Percentiles rank a stretch among this genome's conserved stretches.
These are phyloP conservation scores for Drosophila atripex DNA, from an alignment of 2,888 invertebrate species.

Conservation along the genomic window DNA sequence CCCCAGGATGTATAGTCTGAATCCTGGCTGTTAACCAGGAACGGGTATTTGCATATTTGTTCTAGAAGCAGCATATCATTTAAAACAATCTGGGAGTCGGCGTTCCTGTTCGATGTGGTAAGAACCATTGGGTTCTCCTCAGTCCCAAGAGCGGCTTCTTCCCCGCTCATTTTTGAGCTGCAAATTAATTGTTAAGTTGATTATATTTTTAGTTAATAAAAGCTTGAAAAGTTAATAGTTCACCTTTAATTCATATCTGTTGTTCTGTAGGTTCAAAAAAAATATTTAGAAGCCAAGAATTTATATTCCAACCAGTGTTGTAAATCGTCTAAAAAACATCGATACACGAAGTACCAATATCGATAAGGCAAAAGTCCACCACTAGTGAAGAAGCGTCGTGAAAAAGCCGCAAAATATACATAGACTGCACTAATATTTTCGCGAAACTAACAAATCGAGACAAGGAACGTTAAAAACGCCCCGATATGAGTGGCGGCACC, in stretches of 20 bases:
- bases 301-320: not conserved
- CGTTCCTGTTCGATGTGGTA: constrained; percentile 48
- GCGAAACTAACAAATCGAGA: constrained; percentile 11
- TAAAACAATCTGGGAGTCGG: constrained; percentile 38
- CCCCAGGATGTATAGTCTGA: constrained; percentile 59
- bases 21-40: constrained; percentile 38
- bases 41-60: constrained; percentile 51
- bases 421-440: constrained; percentile 36
- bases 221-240: too few relatives aligned
- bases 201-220: too few relatives aligned
- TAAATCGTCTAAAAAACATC: not conserved
- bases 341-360: not conserved
- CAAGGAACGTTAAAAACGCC: constrained; percentile 14
- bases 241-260: too few relatives aligned
- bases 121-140: constrained; percentile 41
- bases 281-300: not conserved
- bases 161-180: constrained; percentile 15
- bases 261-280: not conserved
- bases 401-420: constrained; percentile 60
- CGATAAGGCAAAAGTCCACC: constrained; percentile 25
- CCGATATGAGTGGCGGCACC: constrained; percentile 85
- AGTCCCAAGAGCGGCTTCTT: not conserved
- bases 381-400: constrained; percentile 45
- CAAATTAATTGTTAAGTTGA: not conserved
- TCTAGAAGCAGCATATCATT: constrained; percentile 58